Base-by-base conservation (phyloP, 2,888 invertebrate genomes). In the Plebejus anna region DNA sequence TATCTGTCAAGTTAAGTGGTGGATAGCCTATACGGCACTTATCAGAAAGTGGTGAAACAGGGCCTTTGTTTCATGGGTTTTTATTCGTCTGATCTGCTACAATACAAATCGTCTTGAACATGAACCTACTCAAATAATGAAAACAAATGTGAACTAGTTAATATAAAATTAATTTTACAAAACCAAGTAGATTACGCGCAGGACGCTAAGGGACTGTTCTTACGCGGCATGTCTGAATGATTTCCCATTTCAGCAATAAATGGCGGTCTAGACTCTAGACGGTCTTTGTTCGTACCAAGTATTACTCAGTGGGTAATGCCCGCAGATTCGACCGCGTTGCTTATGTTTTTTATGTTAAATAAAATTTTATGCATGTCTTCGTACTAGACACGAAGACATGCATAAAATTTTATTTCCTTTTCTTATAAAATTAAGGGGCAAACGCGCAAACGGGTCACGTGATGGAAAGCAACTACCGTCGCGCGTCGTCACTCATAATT, bases 161-260 rank as follows among this genome's bases (percentile, higher is more conserved):
- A 42, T 47, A 47, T 47, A 16, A 55, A 42, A 71, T 42, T 16
- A 70, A 70, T 7, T 38, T 38, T 9, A 2, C 22, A 11, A 42
- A 71, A 28, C 11, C 71, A 42, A 42, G 16, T 71, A 71, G 6
- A 28, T 72, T 47, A 28, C 47, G 47, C 47, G 4, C 5, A 72
- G 42, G 47, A 42, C 72, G 47, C 42, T 47, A 28, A 72, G 47
- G 72, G 28, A 4, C 11, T 42, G 38, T 71, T 7, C 47, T 42
- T 72, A 72, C 42, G 32, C 11, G 13, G 66, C 47, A 22, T 22
- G 72, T 72, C 72, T 47, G 72, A 72, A 72, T 72, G 42, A 72
- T 72, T 72, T 72, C 72, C 42, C 42, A 72, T 72, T 72, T 47
- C 72, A 72, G 72, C 42, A 72, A 72, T 72, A 72, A 72, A 72